A percentile compares a stretch with the other conserved stretches of the same genome.
These are phyloP conservation scores for Helicoverpa armigera DNA, from an alignment of 1,140 invertebrate genomes.

Conservation along the genomic window DNA sequence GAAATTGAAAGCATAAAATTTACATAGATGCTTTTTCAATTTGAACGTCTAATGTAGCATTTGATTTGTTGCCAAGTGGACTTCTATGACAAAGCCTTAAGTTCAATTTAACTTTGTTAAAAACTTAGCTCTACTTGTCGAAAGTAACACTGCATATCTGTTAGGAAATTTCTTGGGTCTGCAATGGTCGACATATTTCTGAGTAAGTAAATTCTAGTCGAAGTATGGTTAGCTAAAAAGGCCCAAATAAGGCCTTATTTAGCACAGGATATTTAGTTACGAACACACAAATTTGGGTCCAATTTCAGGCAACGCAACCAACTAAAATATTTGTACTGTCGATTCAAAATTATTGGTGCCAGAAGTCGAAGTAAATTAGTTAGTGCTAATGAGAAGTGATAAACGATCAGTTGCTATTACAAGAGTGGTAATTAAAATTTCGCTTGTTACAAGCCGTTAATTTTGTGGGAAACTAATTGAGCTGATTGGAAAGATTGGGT, in stretches of 20 bases:
- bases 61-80: not conserved
- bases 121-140: too few species aligned
- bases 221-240: not conserved
- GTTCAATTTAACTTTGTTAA: not conserved
- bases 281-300: not conserved
- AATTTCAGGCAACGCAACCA: constrained; percentile 4
- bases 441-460: constrained; percentile 17
- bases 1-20: not conserved
- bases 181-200: not conserved
- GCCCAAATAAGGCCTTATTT: not conserved
- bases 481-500: not conserved
- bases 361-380: constrained; percentile 10
- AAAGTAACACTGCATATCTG: too few species aligned
- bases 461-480: not conserved
- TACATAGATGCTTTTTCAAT: not conserved
- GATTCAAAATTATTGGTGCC: constrained; percentile 15
- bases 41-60: not conserved
- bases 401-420: constrained; percentile 22
- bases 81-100: not conserved
- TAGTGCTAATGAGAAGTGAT: constrained; percentile 20
- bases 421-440: constrained; percentile 12
- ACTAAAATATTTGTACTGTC: constrained; percentile 12
- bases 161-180: not conserved
- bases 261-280: not conserved
- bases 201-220: not conserved